phyloP scores from a whole-genome alignment of 2,888 invertebrate genomes.

The Eupithecia abbreviata region DNA sequence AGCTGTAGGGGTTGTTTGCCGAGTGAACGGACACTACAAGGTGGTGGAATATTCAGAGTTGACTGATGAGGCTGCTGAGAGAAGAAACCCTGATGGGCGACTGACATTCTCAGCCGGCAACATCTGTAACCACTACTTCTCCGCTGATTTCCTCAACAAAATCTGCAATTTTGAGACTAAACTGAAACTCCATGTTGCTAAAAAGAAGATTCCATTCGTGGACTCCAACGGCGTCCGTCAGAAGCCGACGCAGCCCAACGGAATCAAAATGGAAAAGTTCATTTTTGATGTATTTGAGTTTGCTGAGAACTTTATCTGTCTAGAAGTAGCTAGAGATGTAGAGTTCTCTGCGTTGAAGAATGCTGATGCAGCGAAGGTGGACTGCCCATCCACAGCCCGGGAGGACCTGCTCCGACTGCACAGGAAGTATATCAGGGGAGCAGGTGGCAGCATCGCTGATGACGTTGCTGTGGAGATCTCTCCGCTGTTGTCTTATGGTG shows the following conservation, averaged over 20 bases:
- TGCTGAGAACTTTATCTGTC: slow-evolving; percentile 94
- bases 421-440: slow-evolving; percentile 89
- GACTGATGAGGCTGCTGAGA: slow-evolving; percentile 92
- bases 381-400: slow-evolving; percentile 94
- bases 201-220: slow-evolving; percentile 97
- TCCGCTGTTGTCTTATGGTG: slow-evolving; percentile 94
- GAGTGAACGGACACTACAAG: slow-evolving; percentile 94
- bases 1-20: slow-evolving; percentile 97
- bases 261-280: slow-evolving; percentile 99
- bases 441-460: slow-evolving; percentile 89
- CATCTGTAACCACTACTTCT: slow-evolving; percentile 99
- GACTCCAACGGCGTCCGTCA: slow-evolving; percentile 87
- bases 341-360: slow-evolving; percentile 99
- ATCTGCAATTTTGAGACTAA: slow-evolving; percentile 89
- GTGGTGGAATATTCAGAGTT: slow-evolving; percentile 99
- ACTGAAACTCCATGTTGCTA: slow-evolving; percentile 96
- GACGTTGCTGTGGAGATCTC: slow-evolving; percentile 94
- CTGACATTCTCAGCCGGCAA: slow-evolving; percentile 97
- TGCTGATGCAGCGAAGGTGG: slow-evolving; percentile 92
- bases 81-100: slow-evolving; percentile 89
- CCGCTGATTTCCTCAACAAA: slow-evolving; percentile 90
- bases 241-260: slow-evolving; percentile 93
- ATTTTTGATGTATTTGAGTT: slow-evolving; percentile 99
- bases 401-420: slow-evolving; percentile 91
- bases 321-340: slow-evolving; percentile 95